Percentiles rank a stretch among this genome's conserved stretches.
These are phyloP conservation scores for Meriones psammophilus DNA, from an alignment of 2,797 vertebrate genomes.

Conservation along the genomic window DNA sequence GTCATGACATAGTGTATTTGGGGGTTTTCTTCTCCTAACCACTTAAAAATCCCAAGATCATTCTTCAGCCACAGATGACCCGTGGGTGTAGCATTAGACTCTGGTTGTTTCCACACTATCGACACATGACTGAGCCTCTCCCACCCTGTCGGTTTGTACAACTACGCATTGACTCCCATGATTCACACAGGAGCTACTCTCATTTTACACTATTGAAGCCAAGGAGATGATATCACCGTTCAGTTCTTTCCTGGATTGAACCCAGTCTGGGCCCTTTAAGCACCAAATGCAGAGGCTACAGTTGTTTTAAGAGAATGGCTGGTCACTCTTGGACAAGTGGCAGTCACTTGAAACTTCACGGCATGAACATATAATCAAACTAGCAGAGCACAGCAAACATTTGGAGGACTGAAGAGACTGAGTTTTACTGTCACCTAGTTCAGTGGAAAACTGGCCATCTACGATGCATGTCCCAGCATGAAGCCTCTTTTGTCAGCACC, in stretches of 20 bases:
- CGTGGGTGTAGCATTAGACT: background rate
- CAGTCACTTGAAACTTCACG: too few species aligned
- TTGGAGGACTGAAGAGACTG: background rate
- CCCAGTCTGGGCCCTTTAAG: background rate
- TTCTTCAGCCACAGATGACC: background rate
- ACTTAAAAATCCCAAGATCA: background rate
- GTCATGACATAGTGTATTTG: background rate
- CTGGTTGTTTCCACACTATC: background rate
- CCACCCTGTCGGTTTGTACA: background rate
- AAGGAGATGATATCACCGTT: background rate
- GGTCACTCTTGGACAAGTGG: background rate
- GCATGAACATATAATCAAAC: background rate
- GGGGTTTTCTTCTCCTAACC: background rate
- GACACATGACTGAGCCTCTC: background rate
- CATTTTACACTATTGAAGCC: background rate
- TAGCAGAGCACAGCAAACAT: background rate
- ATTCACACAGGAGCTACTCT: background rate
- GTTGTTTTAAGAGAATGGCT: background rate
- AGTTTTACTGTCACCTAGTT: background rate
- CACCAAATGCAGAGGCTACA: background rate
- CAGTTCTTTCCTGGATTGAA: background rate
- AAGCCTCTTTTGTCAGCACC: background rate
- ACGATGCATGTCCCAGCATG: background rate
- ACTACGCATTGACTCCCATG: background rate
- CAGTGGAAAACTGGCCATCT: background rate